Evolutionary conservation across 2,113 vertebrate species (phyloP).

Genomic region (Sporophila hypoxantha): DNA sequence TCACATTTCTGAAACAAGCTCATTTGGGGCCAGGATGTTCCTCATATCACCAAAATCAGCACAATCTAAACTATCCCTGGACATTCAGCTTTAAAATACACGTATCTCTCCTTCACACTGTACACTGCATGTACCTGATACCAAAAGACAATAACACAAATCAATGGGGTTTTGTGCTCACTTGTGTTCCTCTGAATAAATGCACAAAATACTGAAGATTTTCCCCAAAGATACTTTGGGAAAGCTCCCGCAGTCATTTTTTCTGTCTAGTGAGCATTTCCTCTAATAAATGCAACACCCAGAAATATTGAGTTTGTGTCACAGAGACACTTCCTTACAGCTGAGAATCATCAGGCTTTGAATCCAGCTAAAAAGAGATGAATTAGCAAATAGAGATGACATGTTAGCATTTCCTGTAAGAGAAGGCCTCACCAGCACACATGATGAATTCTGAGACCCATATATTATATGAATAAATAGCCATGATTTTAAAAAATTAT

Average conservation of each 20-base stretch:
- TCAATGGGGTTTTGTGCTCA: not conserved
- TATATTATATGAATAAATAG: not conserved
- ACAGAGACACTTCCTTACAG: not conserved
- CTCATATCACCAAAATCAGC: not conserved
- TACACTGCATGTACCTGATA: not conserved
- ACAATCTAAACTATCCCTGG: not conserved
- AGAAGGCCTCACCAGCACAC: not conserved
- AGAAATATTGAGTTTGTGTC: not conserved
- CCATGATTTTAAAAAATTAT: not conserved
- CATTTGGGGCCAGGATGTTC: not conserved
- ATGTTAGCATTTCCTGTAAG: not conserved
- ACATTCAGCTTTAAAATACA: not conserved
- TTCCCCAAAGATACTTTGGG: not conserved
- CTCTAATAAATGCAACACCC: constrained; percentile 1
- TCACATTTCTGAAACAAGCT: not conserved
- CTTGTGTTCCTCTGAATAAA: not conserved
- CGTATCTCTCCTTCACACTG: not conserved
- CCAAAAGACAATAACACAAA: not conserved
- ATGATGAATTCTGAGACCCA: not conserved
- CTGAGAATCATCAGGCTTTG: constrained; percentile 3
- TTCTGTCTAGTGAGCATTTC: not conserved
- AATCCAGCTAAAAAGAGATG: not conserved
- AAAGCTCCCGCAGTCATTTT: constrained; percentile 2
- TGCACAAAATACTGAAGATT: not conserved
- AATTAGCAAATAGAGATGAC: not conserved